Percentiles rank a stretch among this genome's conserved stretches.
phyloP scores from a whole-genome alignment of 2,113 vertebrate species.

The Pteropus alecto region DNA sequence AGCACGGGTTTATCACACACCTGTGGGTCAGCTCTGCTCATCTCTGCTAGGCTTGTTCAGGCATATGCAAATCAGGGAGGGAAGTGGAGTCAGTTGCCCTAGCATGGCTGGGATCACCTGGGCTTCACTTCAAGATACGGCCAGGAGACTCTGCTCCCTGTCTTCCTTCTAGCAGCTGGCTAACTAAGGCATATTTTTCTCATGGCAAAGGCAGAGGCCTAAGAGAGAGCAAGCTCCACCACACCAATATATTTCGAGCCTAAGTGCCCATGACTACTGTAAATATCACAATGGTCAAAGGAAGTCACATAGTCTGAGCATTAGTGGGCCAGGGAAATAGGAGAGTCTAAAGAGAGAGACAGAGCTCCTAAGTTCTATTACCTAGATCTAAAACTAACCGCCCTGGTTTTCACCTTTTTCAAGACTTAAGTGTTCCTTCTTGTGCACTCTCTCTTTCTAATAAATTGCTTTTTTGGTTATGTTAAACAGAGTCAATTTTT shows the following conservation, averaged over 20 bases:
- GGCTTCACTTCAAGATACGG: neutral
- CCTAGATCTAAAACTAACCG: neutral
- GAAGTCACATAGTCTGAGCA: neutral
- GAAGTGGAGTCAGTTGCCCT: neutral
- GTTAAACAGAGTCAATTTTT: neutral
- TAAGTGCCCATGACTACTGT: neutral
- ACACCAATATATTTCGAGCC: neutral
- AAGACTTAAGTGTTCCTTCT: neutral
- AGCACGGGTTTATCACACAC: neutral
- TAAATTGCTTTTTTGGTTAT: neutral
- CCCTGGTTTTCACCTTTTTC: neutral
- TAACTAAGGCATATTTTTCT: neutral
- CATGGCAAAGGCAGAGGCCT: neutral
- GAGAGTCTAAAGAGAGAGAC: neutral
- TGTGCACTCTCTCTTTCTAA: neutral
- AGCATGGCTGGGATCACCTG: neutral
- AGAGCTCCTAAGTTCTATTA: neutral
- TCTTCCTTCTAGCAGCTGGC: neutral
- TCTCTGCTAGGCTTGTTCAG: neutral
- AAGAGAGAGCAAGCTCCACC: neutral
- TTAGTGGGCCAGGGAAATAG: neutral
- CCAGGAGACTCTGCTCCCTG: neutral
- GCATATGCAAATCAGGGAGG: neutral
- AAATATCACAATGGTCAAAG: neutral
- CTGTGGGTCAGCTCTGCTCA: neutral